Evolutionary conservation across 30 jellyfish, hydroid and myxozoan genomes (phyloP).

Genomic region (Chironex yamaguchii): DNA sequence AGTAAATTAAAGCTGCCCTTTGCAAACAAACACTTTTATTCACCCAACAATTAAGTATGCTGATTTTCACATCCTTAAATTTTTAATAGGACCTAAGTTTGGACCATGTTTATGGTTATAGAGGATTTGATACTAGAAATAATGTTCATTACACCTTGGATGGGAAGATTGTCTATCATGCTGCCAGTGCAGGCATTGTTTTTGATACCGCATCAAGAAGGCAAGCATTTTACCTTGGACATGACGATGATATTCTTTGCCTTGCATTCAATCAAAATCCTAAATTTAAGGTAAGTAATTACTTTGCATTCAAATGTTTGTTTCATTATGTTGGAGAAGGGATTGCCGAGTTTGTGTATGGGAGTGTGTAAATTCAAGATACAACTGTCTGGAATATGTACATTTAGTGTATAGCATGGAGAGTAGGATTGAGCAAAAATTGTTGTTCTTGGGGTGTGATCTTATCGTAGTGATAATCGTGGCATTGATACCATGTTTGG

Average conservation of each 20-base stretch:
- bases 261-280: constrained; percentile 91
- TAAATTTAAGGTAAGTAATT: constrained; percentile 90
- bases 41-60: not conserved
- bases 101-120: constrained; percentile 92
- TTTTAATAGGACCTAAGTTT: constrained; percentile 66
- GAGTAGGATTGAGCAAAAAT: too few species aligned
- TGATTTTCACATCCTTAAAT: not conserved
- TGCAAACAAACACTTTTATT: not conserved
- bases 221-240: constrained; percentile 87
- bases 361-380: too few species aligned
- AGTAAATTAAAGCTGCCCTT: not conserved
- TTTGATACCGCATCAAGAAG: constrained; percentile 54
- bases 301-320: too few species aligned
- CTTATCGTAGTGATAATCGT: too few species aligned
- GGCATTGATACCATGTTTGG: too few species aligned
- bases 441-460: too few species aligned
- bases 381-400: too few species aligned
- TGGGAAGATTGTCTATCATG: constrained; percentile 95
- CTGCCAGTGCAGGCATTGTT: constrained; percentile 98
- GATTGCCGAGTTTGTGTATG: too few species aligned
- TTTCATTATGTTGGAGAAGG: too few species aligned
- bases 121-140: constrained; percentile 96
- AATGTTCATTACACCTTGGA: constrained; percentile 87
- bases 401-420: too few species aligned
- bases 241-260: constrained; percentile 93